phyloP scores from a whole-genome alignment of 2,888 invertebrate species.

The Penaeus monodon region DNA sequence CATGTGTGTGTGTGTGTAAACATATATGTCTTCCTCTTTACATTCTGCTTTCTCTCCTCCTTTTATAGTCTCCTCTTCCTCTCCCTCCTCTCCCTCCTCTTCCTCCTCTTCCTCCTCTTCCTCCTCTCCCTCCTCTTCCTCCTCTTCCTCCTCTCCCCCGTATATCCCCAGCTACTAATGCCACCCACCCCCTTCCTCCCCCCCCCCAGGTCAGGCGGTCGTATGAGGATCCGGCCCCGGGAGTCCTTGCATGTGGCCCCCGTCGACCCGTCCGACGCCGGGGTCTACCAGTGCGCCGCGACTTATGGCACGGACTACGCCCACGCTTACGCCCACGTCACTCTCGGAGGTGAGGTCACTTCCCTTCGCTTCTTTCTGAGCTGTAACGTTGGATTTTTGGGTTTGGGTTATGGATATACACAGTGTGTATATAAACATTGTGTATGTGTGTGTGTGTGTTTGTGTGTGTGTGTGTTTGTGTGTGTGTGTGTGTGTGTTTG shows the following conservation, averaged over 20 bases:
- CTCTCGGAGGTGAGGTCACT: conserved; percentile 32
- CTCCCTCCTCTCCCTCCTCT: neutral
- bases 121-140: neutral
- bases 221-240: conserved; percentile 39
- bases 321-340: conserved; percentile 35
- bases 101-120: neutral
- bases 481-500: no score
- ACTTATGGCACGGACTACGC: conserved; percentile 25
- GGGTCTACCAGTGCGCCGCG: conserved; percentile 53
- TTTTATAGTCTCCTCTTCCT: neutral
- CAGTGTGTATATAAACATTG: no score
- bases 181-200: neutral
- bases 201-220: conserved; percentile 26
- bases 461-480: no score
- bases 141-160: neutral
- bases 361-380: no score
- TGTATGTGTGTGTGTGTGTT: no score
- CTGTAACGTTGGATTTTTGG: no score
- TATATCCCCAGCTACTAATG: neutral
- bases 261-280: conserved; percentile 38
- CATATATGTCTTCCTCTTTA: no score
- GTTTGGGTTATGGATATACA: no score
- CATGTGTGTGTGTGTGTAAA: neutral
- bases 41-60: neutral
- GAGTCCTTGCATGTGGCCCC: conserved; percentile 20